phyloP scores from a whole-genome alignment of 2,113 vertebrate species.

The Gobius niger region DNA sequence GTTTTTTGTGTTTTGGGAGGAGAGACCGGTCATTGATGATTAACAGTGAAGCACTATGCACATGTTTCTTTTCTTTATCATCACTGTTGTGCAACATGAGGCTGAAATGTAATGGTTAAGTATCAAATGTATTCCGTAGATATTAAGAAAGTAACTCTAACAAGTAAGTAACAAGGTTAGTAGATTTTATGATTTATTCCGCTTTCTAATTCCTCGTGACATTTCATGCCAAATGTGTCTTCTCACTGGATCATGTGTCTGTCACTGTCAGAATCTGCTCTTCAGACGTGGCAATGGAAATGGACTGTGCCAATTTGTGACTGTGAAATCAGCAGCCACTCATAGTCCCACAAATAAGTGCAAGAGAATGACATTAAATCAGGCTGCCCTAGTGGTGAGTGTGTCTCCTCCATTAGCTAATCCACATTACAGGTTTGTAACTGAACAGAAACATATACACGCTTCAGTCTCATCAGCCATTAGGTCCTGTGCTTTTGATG shows the following conservation, averaged over 20 bases:
- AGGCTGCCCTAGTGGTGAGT: conserved; percentile 10
- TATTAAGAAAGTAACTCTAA: no score
- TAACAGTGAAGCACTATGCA: no score
- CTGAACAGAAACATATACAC: background rate
- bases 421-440: conserved; percentile 22
- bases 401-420: conserved; percentile 14
- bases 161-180: no score
- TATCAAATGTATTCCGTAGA: no score
- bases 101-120: no score
- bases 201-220: background rate
- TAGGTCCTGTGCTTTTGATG: background rate
- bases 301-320: conserved; percentile 13
- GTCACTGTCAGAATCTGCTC: conserved; percentile 9
- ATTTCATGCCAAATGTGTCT: conserved; percentile 1
- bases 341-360: background rate
- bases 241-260: conserved; percentile 5
- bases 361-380: conserved; percentile 19
- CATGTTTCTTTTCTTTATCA: no score
- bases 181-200: background rate
- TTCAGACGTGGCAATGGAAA: conserved; percentile 15
- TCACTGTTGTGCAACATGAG: no score
- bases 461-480: background rate
- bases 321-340: conserved; percentile 24
- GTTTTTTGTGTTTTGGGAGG: no score
- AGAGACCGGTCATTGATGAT: no score